Conservation (phyloP, 2,113 vertebrate species). For the Oncorhynchus keta region DNA sequence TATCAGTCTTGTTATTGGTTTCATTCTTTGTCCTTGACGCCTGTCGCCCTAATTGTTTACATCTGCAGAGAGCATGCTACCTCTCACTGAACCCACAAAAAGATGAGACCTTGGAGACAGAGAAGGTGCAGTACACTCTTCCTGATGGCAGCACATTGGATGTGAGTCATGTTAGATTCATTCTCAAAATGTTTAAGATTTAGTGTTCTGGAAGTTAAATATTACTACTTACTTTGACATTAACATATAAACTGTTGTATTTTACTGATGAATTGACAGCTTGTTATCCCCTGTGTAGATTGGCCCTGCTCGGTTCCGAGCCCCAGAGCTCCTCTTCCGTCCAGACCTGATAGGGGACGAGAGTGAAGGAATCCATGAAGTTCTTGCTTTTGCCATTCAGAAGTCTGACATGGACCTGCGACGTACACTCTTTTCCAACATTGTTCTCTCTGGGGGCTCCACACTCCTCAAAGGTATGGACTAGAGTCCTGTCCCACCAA, state of each 20-base stretch:
- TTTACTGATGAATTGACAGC: too few relatives aligned
- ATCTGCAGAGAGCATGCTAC: constrained; percentile 83
- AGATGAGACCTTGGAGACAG: constrained; percentile 87
- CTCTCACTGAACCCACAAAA: constrained; percentile 90
- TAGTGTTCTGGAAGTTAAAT: too few relatives aligned
- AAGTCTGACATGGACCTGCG: constrained; percentile 91
- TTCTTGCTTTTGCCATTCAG: constrained; percentile 87
- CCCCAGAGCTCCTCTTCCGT: constrained; percentile 87
- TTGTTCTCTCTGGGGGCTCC: constrained; percentile 86
- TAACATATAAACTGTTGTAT: too few relatives aligned
- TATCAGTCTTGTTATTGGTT: too few relatives aligned
- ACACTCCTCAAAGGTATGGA: constrained; percentile 85
- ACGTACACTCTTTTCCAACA: constrained; percentile 85
- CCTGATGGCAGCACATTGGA: constrained; percentile 87
- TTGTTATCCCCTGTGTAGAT: constrained; percentile 66
- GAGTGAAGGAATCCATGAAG: constrained; percentile 88
- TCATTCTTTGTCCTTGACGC: too few relatives aligned
- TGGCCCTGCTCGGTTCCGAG: constrained; percentile 86
- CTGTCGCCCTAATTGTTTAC: too few relatives aligned
- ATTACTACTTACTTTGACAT: too few relatives aligned
- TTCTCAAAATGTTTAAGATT: too few relatives aligned
- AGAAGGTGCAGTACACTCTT: constrained; percentile 88
- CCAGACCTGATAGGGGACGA: constrained; percentile 88
- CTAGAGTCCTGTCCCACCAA: too few relatives aligned
- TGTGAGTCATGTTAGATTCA: constrained; percentile 63